These are phyloP conservation scores for Acronicta psi DNA, from an alignment of 2,888 invertebrate species.

Conservation along the genomic window DNA sequence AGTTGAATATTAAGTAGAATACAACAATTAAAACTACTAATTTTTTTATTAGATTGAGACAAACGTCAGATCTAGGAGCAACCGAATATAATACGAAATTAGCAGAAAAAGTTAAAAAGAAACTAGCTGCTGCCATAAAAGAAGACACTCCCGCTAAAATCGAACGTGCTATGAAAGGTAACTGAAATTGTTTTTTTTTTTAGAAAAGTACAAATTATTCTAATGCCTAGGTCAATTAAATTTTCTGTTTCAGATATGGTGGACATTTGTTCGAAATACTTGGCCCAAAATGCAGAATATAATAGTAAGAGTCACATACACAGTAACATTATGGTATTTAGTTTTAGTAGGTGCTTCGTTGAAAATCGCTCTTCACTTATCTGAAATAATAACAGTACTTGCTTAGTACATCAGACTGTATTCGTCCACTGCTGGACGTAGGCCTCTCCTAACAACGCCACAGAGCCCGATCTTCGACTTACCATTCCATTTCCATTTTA, in stretches of 20 bases:
- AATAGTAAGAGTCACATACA: constrained; percentile 81
- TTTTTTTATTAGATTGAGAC: constrained; percentile 65
- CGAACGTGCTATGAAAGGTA: constrained; percentile 70
- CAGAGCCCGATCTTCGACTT: no score
- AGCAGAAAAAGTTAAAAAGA: constrained; percentile 63
- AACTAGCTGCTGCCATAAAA: constrained; percentile 61
- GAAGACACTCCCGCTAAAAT: constrained; percentile 67
- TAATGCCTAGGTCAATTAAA: not conserved
- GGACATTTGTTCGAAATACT: constrained; percentile 73
- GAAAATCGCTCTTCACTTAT: no score
- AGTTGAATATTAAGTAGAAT: no score
- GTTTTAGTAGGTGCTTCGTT: no score
- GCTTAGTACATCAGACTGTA: no score
- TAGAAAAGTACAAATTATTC: no score
- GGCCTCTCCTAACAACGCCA: no score
- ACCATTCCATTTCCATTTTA: no score
- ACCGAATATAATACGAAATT: constrained; percentile 65
- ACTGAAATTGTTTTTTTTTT: not conserved
- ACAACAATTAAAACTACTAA: not conserved
- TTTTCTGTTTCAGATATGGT: constrained; percentile 73
- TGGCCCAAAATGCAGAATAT: constrained; percentile 77
- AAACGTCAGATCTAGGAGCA: constrained; percentile 66
- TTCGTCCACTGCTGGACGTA: no score
- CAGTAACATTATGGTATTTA: no score
- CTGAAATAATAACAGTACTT: no score